These are phyloP conservation scores for Caenorhabditis uteleia DNA, from an alignment of 2,888 invertebrate genomes.

Conservation along the genomic window DNA sequence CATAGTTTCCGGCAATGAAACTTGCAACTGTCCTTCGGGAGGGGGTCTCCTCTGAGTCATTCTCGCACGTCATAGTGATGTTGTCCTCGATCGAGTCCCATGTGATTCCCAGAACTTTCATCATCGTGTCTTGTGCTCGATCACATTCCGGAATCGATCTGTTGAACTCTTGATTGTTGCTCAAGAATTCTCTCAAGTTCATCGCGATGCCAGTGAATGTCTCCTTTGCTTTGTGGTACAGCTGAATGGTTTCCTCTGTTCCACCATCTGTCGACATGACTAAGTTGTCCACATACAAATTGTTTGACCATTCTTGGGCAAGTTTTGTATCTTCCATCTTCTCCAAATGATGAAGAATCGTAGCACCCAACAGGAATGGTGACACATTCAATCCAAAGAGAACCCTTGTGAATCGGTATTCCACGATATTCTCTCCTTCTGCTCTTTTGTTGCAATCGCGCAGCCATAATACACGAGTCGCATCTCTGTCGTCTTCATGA, in stretches of 20 bases:
- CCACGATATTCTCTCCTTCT: constrained; percentile 7
- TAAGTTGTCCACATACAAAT: constrained; percentile 15
- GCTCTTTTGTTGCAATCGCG: background rate
- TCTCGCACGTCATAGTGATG: background rate
- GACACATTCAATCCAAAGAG: constrained; percentile 37
- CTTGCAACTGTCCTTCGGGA: background rate
- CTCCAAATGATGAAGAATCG: constrained; percentile 27
- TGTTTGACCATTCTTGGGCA: constrained; percentile 7
- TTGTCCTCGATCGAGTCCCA: constrained; percentile 2
- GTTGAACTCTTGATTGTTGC: background rate
- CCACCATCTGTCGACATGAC: constrained; percentile 6
- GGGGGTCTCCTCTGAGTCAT: background rate
- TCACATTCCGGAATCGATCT: background rate
- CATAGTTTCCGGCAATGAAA: constrained; percentile 57
- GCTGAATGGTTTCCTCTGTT: background rate
- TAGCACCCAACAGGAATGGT: constrained; percentile 37
- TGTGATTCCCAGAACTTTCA: constrained; percentile 2
- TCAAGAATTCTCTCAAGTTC: constrained; percentile 16
- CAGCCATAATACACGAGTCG: constrained; percentile 41
- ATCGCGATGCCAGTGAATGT: constrained; percentile 6
- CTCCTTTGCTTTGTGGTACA: constrained; percentile 1
- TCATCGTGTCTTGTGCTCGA: background rate
- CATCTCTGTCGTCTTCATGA: constrained; percentile 36
- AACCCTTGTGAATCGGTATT: constrained; percentile 30
- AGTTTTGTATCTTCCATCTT: background rate